Evolutionary conservation across 2,797 vertebrate species (phyloP), one percentile per base, ranked within the genome.

Genomic region (Crenichthys baileyi): DNA sequence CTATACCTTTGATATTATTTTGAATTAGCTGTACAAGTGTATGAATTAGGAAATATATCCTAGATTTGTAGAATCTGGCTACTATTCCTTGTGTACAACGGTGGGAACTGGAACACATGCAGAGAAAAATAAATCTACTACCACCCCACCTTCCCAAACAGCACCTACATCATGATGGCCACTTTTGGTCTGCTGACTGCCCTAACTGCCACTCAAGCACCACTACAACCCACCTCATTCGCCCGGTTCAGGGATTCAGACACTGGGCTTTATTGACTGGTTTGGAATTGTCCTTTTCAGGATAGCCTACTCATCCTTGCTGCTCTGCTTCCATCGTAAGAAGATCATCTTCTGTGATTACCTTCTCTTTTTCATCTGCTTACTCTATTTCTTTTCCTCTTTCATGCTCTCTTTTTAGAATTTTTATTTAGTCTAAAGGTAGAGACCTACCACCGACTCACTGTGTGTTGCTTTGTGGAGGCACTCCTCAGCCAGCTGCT

Each of bases 401-500:
- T 63, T 83, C 68, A 60, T 83, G 83, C 78, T 84, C 78, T 86
- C 77, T 78, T 84, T 68, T 74, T 60, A 24, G 20, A 29, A 31
- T 65, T 78, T 72, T 51, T 63, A 81, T 82, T 48, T 9, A 16
- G 48, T 77, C 80, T 77, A 73, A 71, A 75, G 70, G 75, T 83
- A 72, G 81, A 75, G 78, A 79, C 91, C 87, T 83, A 86, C 78
- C 85, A 72, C 84, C 55, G 80, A 91, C 90, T 93, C 88, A 78
- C 85, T 83, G 84, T 90, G 92, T 72, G 79, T 86, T 90, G 93
- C 92, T 94, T 95, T 93, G 91, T 93, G 84, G 83, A 88, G 89
- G 86, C 89, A 87, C 91, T 95, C 91, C 94, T 94, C 79, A 92
- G 95, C 96, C 97, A 98, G 97, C 96, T 98, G 97, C 96, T 96